Percentiles rank a stretch among this genome's conserved stretches.
These are phyloP conservation scores for Plebejus melissa DNA, from an alignment of 2,888 invertebrate genomes.

Conservation along the genomic window DNA sequence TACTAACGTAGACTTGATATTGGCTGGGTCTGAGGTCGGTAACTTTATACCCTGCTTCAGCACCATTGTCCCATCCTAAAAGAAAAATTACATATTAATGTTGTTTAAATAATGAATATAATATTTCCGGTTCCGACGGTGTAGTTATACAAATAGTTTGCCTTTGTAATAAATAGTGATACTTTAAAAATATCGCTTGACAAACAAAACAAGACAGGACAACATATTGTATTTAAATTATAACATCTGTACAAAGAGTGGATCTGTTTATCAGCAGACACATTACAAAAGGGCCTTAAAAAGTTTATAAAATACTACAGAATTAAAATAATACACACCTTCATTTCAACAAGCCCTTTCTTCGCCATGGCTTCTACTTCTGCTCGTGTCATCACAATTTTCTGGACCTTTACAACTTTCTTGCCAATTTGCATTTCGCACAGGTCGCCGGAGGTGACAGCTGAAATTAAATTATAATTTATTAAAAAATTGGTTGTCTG, in stretches of 20 bases:
- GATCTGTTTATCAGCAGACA: too few species aligned
- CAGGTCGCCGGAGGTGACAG: conserved; percentile 51
- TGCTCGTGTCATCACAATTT: conserved; percentile 82
- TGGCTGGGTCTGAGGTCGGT: conserved; percentile 49
- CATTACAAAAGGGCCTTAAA: too few species aligned
- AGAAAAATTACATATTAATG: conserved; percentile 31
- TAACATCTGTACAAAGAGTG: too few species aligned
- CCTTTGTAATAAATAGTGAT: too few species aligned
- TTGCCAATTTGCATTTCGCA: conserved; percentile 80
- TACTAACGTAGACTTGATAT: conserved; percentile 49
- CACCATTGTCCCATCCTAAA: conserved; percentile 73
- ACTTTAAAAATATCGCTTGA: too few species aligned
- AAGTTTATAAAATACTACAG: too few species aligned
- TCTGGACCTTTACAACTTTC: conserved; percentile 82
- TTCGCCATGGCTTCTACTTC: conserved; percentile 83
- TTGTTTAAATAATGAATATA: not conserved
- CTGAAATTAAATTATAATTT: conserved; percentile 39
- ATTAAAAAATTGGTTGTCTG: conserved; percentile 8
- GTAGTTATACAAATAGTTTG: too few species aligned
- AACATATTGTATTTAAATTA: too few species aligned
- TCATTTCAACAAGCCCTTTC: conserved; percentile 81
- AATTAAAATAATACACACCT: conserved; percentile 49
- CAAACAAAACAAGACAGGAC: too few species aligned
- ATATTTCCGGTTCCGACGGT: too few species aligned
- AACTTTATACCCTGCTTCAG: conserved; percentile 70